Percentiles rank a stretch among this genome's conserved stretches.
Conservation (phyloP, 1,140 invertebrate species). For the Hypothenemus hampei region DNA sequence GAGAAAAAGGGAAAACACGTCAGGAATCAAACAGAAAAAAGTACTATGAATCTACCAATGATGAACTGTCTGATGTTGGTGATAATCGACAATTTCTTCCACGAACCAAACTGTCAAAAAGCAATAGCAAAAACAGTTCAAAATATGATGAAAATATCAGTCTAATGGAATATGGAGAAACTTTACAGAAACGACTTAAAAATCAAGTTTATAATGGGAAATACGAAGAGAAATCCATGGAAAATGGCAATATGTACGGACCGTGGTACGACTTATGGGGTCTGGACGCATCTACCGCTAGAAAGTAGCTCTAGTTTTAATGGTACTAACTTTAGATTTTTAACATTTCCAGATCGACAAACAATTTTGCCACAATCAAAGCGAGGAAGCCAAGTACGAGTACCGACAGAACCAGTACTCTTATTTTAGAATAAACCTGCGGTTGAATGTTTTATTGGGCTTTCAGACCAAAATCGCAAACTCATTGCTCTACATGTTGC, state of each 20-base stretch:
- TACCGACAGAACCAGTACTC: conserved; percentile 76
- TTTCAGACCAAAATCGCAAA: too few relatives aligned
- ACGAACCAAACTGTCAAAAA: conserved; percentile 57
- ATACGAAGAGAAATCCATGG: conserved; percentile 53
- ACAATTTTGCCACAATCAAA: conserved; percentile 77
- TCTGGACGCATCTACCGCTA: conserved; percentile 49
- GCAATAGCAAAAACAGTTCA: conserved; percentile 39
- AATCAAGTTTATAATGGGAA: conserved; percentile 48
- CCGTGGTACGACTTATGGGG: conserved; percentile 87
- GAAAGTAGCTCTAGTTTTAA: conserved; percentile 20
- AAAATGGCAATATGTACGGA: conserved; percentile 65
- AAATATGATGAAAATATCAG: conserved; percentile 42
- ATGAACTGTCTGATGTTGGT: conserved; percentile 52
- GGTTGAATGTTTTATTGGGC: not conserved
- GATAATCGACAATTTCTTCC: conserved; percentile 61
- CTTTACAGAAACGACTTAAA: conserved; percentile 46
- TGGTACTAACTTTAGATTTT: conserved; percentile 4
- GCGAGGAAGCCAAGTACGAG: conserved; percentile 74
- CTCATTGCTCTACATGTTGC: too few relatives aligned
- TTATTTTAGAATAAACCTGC: conserved; percentile 49
- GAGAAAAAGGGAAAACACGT: conserved; percentile 44
- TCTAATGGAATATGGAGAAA: conserved; percentile 48
- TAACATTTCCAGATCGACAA: conserved; percentile 48
- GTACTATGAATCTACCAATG: conserved; percentile 53
- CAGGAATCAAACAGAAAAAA: conserved; percentile 35